Percentiles rank a stretch among this genome's conserved stretches.
These are phyloP conservation scores for Agrotis exclamationis DNA, from an alignment of 2,888 invertebrate genomes.

Conservation along the genomic window DNA sequence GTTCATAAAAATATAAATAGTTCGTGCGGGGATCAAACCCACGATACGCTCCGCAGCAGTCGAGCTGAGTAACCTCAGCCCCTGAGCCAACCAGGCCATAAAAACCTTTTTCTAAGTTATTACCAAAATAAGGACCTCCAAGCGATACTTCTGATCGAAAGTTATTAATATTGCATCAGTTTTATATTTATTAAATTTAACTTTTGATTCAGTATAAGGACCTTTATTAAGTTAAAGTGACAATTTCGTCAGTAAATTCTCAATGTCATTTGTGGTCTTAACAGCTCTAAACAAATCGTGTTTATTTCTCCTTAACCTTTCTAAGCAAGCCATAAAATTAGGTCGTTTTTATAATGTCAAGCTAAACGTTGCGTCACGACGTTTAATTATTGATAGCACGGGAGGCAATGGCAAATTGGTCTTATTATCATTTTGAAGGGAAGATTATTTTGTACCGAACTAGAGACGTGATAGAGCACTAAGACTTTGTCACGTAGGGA, in stretches of 20 bases:
- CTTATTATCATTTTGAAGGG: conserved; percentile 76
- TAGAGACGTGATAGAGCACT: conserved; percentile 75
- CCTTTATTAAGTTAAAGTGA: too few species aligned
- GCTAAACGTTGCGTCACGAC: conserved; percentile 70
- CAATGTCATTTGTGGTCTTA: neutral
- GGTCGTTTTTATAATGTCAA: conserved; percentile 68
- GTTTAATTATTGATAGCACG: conserved; percentile 74
- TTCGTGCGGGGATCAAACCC: too few species aligned
- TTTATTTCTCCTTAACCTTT: conserved; percentile 35
- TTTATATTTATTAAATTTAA: too few species aligned
- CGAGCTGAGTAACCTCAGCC: too few species aligned
- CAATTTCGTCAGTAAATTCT: neutral
- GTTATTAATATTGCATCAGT: too few species aligned
- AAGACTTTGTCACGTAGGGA: conserved; percentile 68
- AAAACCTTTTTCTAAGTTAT: too few species aligned
- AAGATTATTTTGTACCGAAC: conserved; percentile 72
- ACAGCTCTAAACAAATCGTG: neutral
- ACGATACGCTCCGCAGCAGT: too few species aligned
- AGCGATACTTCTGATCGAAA: too few species aligned
- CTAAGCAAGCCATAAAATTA: conserved; percentile 58
- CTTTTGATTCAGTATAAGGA: too few species aligned
- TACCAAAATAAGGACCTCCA: too few species aligned
- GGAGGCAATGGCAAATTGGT: conserved; percentile 75
- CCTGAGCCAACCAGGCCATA: too few species aligned
- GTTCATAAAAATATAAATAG: too few species aligned